Base-by-base conservation (phyloP, 2,888 invertebrate species). In the Lasius fuliginosus region DNA sequence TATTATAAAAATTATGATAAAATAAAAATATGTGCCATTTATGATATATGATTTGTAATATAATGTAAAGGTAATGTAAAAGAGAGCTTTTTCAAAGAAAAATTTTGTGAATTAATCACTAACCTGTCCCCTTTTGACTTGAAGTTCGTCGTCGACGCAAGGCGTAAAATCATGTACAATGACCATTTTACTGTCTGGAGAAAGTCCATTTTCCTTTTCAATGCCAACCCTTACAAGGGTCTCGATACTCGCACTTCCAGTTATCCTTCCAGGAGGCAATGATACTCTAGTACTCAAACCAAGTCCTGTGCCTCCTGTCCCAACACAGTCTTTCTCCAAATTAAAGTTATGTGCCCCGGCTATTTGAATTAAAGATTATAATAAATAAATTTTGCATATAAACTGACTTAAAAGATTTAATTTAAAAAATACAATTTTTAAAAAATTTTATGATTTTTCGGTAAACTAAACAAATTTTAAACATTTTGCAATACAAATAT, bases 121-220 rank as follows among this genome's bases (percentile, higher is more conserved):
- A 90, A 96, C 96, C 95, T 98, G 98, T 75, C 99, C 99, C 75
- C 99, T 96, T 91, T 96, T 96, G 75, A 98, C 98, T 96, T 98
- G 98, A 65, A 99, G 95, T 94, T 99, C 99, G 95, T 99, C 99
- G 94, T 99, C 98, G 1, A 99, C 99, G 94, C 99, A 99, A 0
- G 99, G 99, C 18, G 98, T 98, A 94, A 99, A 99, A 94, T 99
- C 99, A 94, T 99, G 98, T 12, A 99, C 95, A 56, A 99, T 98
- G 85, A 99, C 98, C 98, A 99, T 98, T 96, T 98, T 98, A 73
- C 98, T 98, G 94, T 98, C 98, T 0, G 98, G 98, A 87, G 98
- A 98, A 9, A 98, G 95, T 0, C 98, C 98, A 95, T 98, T 98
- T 95, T 98, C 98, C 93, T 99, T 99, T 94, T 98, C 98, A 85